phyloP scores from a whole-genome alignment of 37 sponge, comb jelly and placozoan species.

The Spongilla lacustris region DNA sequence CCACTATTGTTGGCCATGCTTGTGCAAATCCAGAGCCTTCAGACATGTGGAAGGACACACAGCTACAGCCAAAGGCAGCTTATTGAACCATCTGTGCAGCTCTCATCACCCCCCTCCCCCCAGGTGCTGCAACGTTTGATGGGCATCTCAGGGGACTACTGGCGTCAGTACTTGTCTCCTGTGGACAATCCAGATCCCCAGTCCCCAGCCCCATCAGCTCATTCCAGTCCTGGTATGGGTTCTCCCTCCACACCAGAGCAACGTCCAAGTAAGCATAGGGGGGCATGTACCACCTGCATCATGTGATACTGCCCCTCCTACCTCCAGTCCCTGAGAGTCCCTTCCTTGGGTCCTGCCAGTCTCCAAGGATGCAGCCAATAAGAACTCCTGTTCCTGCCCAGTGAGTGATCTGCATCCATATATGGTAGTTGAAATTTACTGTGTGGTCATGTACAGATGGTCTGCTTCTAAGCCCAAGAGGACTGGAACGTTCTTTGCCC shows the following conservation, averaged over 20 bases:
- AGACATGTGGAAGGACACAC: constrained; percentile 70
- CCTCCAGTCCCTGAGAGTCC: constrained; percentile 78
- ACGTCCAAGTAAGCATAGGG: constrained; percentile 49
- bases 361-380: constrained; percentile 9
- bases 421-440: background rate
- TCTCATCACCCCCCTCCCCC: constrained; percentile 2
- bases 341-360: constrained; percentile 76
- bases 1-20: constrained; percentile 83
- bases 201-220: constrained; percentile 38
- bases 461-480: constrained; percentile 22
- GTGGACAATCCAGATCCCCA: constrained; percentile 54
- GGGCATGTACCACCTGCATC: background rate
- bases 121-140: constrained; percentile 68
- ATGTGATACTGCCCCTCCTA: background rate
- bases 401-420: background rate
- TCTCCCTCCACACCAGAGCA: constrained; percentile 80
- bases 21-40: constrained; percentile 65
- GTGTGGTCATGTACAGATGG: background rate
- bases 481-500: constrained; percentile 62
- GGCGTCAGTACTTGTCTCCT: constrained; percentile 62
- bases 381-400: background rate
- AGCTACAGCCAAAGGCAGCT: constrained; percentile 75
- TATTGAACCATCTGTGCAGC: background rate
- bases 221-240: constrained; percentile 16
- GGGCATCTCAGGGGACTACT: constrained; percentile 72